Base-by-base conservation (phyloP, 1,140 invertebrate genomes). In the Arion vulgaris region DNA sequence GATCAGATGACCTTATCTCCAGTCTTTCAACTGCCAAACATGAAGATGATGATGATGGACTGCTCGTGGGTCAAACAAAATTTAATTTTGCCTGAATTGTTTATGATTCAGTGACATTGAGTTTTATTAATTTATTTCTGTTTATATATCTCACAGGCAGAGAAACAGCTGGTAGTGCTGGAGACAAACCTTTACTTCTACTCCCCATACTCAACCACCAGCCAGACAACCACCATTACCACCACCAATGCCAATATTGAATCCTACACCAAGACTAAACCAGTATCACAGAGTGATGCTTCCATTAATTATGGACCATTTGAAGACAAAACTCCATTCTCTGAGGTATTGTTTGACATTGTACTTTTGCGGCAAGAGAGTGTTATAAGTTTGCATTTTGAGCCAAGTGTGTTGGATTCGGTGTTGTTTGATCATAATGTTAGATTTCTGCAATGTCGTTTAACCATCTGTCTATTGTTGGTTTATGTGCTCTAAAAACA, bases 161-260 rank as follows among this genome's bases (percentile, higher is more conserved):
- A 99, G 88, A 97, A 97, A 87, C 98, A 99, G 91, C 93, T 98
- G 77, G 96, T 99, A 0, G 94, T 95, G 85, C 98, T 96, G 88
- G 94, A 92, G 79, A 97, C 96, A 45, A 98, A 96, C 88, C 93
- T 96, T 72, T 97, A 97, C 90, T 93, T 96, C 15, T 98, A 95
- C 89, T 95, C 95, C 0, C 96, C 97, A 0, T 99, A 99, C 90
- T 88, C 91, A 75, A 95, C 96, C 0, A 91, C 87, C 1, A 95
- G 95, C 36, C 97, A 98, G 91, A 97, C 95, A 81, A 97, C 97
- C 0, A 95, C 93, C 34, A 94, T 98, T 17, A 93, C 94, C n/a
- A 90, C 97, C 26, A 94, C 95, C 26, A 95, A 96, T 0, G 94
- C 94, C 80, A 96, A 95, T 84, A 93, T 98, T 38, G 97, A 99